phyloP scores from a whole-genome alignment of 2,113 vertebrate species.

The Corydoras maculifer region DNA sequence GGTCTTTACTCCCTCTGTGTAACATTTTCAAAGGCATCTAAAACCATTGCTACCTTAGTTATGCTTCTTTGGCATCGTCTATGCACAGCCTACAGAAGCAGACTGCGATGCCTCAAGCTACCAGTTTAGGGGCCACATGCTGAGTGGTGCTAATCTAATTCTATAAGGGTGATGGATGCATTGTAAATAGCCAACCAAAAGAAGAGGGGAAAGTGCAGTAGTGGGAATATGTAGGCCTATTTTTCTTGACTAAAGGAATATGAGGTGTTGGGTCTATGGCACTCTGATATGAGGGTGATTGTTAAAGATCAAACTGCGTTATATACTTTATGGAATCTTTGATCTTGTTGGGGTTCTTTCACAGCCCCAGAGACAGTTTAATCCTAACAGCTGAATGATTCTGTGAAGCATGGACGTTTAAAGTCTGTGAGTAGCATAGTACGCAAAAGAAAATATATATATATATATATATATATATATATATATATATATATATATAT shows the following conservation, averaged over 20 bases:
- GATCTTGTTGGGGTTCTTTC: background rate
- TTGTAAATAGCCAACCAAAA: background rate
- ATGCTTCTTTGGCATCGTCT: background rate
- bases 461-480: too few species aligned
- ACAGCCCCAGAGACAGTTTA: background rate
- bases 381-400: background rate
- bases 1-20: background rate
- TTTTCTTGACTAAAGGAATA: background rate
- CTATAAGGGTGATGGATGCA: background rate
- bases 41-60: background rate
- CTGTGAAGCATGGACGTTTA: too few species aligned
- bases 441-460: too few species aligned
- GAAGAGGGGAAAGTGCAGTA: background rate
- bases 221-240: background rate
- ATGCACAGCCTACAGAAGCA: background rate
- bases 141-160: too few species aligned
- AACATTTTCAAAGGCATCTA: slow-evolving; percentile 2
- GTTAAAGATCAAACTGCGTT: background rate
- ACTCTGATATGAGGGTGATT: background rate
- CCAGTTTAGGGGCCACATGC: background rate
- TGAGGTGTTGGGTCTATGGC: background rate
- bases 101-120: background rate
- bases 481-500: too few species aligned
- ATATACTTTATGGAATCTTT: background rate
- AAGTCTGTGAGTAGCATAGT: too few species aligned